Conservation (phyloP, 2,888 invertebrate species). For the Erebia epiphron region DNA sequence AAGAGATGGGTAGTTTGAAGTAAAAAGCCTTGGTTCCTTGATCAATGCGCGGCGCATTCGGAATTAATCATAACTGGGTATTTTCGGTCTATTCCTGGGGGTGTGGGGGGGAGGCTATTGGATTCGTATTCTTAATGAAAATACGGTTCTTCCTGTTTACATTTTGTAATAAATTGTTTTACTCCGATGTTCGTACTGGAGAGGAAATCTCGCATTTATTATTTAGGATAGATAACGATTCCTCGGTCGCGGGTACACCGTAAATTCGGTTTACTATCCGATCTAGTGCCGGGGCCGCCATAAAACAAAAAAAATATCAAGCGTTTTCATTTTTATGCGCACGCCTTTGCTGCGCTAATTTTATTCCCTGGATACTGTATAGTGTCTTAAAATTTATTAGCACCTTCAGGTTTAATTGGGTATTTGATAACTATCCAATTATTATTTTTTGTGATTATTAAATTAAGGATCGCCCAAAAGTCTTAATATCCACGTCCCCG, state of each 20-base stretch:
- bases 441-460: too few species aligned
- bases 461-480: too few species aligned
- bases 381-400: background rate
- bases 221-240: conserved; percentile 37
- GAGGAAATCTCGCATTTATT: conserved; percentile 43
- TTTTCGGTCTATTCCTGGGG: conserved; percentile 78
- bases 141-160: conserved; percentile 82
- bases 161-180: conserved; percentile 83
- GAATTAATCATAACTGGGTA: conserved; percentile 83
- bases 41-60: conserved; percentile 82
- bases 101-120: conserved; percentile 54
- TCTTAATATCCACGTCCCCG: too few species aligned
- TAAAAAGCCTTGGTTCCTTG: conserved; percentile 81
- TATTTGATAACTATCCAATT: too few species aligned
- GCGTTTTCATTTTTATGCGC: conserved; percentile 15
- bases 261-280: conserved; percentile 38
- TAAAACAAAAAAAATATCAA: conserved; percentile 35
- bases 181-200: conserved; percentile 55
- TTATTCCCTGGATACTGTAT: background rate
- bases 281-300: conserved; percentile 35
- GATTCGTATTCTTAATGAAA: conserved; percentile 83
- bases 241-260: conserved; percentile 22
- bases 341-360: conserved; percentile 13
- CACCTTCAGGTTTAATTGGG: background rate
- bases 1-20: conserved; percentile 80